These are phyloP conservation scores for Drosophila stalkeri DNA, from an alignment of 2,888 invertebrate species.

Conservation along the genomic window DNA sequence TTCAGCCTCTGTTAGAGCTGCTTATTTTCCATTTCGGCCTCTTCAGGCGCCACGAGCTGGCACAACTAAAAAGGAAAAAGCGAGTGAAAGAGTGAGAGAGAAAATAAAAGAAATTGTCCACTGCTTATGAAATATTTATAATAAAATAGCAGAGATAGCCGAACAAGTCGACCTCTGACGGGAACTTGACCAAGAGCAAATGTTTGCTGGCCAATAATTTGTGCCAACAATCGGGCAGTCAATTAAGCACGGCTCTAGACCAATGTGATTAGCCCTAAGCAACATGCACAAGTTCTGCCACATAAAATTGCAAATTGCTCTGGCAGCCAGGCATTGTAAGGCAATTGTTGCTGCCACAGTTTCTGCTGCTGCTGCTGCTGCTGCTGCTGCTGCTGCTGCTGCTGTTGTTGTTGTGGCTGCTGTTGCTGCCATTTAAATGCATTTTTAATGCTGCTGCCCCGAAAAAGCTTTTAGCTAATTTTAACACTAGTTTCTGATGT, in stretches of 20 bases:
- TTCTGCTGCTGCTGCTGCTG: not conserved
- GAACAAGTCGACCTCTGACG: conserved; percentile 4
- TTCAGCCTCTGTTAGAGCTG: conserved; percentile 31
- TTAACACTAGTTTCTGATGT: conserved; percentile 65
- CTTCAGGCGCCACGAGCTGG: conserved; percentile 4
- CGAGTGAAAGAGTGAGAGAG: not conserved
- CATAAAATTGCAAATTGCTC: conserved; percentile 59
- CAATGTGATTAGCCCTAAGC: conserved; percentile 72
- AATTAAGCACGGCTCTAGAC: conserved; percentile 60
- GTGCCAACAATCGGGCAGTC: conserved; percentile 63
- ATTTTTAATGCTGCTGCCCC: conserved; percentile 77
- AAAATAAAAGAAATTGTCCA: conserved; percentile 32
- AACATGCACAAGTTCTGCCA: conserved; percentile 18
- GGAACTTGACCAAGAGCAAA: conserved; percentile 33
- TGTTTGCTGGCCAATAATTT: conserved; percentile 58
- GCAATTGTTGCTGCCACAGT: conserved; percentile 58
- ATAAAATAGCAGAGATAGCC: conserved; percentile 31
- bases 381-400: conserved; percentile 30
- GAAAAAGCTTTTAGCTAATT: conserved; percentile 84
- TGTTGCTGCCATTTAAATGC: conserved; percentile 73
- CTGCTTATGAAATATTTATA: conserved; percentile 75
- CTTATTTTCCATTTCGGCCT: conserved; percentile 59
- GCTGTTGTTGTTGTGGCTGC: not conserved
- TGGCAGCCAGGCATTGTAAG: conserved; percentile 21
- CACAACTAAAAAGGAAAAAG: conserved; percentile 14